Conservation (phyloP, 2,888 invertebrate genomes). For the Xanthia icteritia region DNA sequence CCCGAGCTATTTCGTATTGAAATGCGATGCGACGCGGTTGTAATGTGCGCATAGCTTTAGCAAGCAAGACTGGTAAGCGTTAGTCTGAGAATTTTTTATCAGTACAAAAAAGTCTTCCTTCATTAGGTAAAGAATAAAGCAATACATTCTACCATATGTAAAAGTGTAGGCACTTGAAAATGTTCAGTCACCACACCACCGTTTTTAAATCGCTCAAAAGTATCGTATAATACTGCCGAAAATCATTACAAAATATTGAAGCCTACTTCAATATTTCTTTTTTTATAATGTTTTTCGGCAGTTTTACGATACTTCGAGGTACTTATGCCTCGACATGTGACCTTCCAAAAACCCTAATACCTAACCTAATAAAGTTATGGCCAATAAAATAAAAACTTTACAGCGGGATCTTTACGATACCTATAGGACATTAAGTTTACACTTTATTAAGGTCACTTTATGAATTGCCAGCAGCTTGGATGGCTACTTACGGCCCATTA, state of each 20-base stretch:
- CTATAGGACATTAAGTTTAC: conserved; percentile 64
- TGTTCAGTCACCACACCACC: background rate
- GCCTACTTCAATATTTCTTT: no score
- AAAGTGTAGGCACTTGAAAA: background rate
- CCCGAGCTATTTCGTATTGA: background rate
- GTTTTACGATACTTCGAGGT: no score
- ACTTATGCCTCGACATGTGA: conserved; percentile 19
- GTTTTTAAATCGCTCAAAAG: background rate
- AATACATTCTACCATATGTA: background rate
- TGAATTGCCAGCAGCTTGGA: conserved; percentile 51
- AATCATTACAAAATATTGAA: background rate
- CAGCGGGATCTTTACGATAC: conserved; percentile 64
- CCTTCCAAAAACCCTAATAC: conserved; percentile 35
- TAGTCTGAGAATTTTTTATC: background rate
- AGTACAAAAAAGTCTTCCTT: background rate
- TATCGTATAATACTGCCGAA: background rate
- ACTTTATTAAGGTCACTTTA: conserved; percentile 68
- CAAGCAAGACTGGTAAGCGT: background rate
- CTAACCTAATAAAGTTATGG: no score
- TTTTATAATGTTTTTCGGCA: no score
- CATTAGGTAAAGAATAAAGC: background rate
- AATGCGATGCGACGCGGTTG: background rate
- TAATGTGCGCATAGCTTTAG: background rate
- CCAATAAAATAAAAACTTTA: conserved; percentile 64
- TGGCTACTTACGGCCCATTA: conserved; percentile 56